phyloP scores from a whole-genome alignment of 2,888 invertebrate species.

The Lymantria monacha region DNA sequence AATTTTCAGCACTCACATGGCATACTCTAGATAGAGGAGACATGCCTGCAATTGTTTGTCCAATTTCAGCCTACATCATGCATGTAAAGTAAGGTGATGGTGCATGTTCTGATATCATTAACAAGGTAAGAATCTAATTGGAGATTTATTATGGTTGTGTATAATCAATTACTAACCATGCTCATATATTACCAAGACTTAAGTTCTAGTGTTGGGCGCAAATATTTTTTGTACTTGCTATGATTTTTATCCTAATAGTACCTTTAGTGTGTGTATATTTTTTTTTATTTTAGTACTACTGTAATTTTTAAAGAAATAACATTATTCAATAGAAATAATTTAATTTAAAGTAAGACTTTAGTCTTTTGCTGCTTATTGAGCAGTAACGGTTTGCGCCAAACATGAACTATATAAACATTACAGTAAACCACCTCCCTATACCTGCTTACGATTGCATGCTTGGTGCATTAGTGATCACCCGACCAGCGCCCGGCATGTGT shows the following conservation, averaged over 20 bases:
- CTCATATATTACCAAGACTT: slow-evolving; percentile 13
- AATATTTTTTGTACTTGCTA: not conserved
- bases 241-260: too few species aligned
- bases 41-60: slow-evolving; percentile 38
- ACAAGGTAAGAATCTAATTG: slow-evolving; percentile 60
- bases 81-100: slow-evolving; percentile 68
- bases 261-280: too few species aligned
- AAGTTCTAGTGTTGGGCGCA: slow-evolving; percentile 34
- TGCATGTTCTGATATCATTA: slow-evolving; percentile 64
- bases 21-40: slow-evolving; percentile 13
- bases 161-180: slow-evolving; percentile 37
- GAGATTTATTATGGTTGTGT: slow-evolving; percentile 41
- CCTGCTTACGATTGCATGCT: slow-evolving; percentile 39
- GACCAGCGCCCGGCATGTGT: slow-evolving; percentile 15
- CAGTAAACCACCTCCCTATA: slow-evolving; percentile 16
- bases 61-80: slow-evolving; percentile 56
- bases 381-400: not conserved
- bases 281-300: too few species aligned
- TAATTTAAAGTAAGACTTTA: too few species aligned
- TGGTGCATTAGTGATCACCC: slow-evolving; percentile 19
- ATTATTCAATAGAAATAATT: too few species aligned
- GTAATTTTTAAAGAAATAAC: too few species aligned
- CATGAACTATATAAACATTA: slow-evolving; percentile 23
- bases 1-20: slow-evolving; percentile 18
- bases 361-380: too few species aligned